Conservation (phyloP, 1,140 invertebrate genomes). For the Antheraea mylitta region DNA sequence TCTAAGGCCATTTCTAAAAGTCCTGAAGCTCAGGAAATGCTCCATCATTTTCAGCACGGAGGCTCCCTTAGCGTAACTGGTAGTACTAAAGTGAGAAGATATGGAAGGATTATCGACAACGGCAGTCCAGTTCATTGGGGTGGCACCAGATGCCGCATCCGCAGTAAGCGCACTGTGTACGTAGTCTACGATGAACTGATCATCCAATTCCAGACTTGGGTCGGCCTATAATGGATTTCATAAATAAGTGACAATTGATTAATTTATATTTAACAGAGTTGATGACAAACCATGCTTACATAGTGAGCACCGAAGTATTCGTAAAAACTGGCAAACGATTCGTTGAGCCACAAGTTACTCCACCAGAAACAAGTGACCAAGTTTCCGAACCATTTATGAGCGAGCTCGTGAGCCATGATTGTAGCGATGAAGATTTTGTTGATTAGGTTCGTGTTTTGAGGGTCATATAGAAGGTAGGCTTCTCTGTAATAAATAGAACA, state of each 20-base stretch:
- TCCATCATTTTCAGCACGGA: constrained; percentile 89
- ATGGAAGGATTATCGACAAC: constrained; percentile 72
- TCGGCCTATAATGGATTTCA: constrained; percentile 61
- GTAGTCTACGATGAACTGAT: constrained; percentile 82
- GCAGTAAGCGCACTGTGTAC: constrained; percentile 83
- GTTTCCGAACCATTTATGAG: constrained; percentile 86
- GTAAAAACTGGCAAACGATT: constrained; percentile 84
- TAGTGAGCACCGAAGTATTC: constrained; percentile 81
- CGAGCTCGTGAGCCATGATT: constrained; percentile 83
- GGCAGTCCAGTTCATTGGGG: constrained; percentile 76
- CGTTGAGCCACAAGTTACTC: constrained; percentile 85
- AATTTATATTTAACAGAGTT: background rate
- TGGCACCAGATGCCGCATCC: constrained; percentile 82
- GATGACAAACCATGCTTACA: constrained; percentile 38
- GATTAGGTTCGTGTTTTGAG: constrained; percentile 65
- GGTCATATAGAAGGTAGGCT: constrained; percentile 79
- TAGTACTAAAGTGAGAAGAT: constrained; percentile 82
- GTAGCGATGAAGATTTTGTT: constrained; percentile 76
- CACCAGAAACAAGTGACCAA: constrained; percentile 85
- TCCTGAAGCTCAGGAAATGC: constrained; percentile 82
- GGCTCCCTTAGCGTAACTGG: constrained; percentile 85
- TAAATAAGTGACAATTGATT: constrained; percentile 1
- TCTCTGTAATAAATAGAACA: constrained; percentile 73
- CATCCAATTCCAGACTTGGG: constrained; percentile 68
- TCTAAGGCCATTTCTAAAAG: constrained; percentile 82